These are phyloP conservation scores for Apolygus lucorum DNA, from an alignment of 1,140 invertebrate genomes.

Conservation along the genomic window DNA sequence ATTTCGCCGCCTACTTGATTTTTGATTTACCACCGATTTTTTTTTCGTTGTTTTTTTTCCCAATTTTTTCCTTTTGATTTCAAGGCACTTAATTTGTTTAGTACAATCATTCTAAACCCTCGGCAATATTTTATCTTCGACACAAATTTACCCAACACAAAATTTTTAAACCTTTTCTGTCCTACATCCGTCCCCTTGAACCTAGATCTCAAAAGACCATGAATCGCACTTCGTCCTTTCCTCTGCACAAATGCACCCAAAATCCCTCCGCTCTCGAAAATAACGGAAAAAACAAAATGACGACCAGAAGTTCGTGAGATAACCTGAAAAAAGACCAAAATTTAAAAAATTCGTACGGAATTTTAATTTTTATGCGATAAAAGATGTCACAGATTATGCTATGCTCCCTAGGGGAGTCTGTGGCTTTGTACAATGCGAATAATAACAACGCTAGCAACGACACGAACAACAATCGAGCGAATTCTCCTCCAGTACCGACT, in stretches of 20 bases:
- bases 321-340: neutral
- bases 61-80: neutral
- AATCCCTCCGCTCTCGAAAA: neutral
- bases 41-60: neutral
- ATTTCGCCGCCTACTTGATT: slow-evolving; percentile 9
- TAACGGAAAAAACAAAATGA: neutral
- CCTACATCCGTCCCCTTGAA: neutral
- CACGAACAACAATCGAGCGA: slow-evolving; percentile 29
- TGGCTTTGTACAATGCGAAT: slow-evolving; percentile 26
- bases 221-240: neutral
- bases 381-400: slow-evolving; percentile 32
- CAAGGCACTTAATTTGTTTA: neutral
- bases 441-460: slow-evolving; percentile 28
- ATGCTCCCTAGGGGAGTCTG: slow-evolving; percentile 24
- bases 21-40: neutral
- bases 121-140: neutral
- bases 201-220: too few relatives aligned
- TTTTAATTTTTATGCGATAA: neutral
- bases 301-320: neutral
- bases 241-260: neutral
- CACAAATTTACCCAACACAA: neutral
- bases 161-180: neutral
- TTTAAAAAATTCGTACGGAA: neutral
- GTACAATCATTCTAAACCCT: neutral
- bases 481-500: slow-evolving; percentile 28